A percentile compares a stretch with the other conserved stretches of the same genome.
Evolutionary conservation across 2,797 vertebrate species (phyloP).

Genomic region (Hypotaenidia okinawae): DNA sequence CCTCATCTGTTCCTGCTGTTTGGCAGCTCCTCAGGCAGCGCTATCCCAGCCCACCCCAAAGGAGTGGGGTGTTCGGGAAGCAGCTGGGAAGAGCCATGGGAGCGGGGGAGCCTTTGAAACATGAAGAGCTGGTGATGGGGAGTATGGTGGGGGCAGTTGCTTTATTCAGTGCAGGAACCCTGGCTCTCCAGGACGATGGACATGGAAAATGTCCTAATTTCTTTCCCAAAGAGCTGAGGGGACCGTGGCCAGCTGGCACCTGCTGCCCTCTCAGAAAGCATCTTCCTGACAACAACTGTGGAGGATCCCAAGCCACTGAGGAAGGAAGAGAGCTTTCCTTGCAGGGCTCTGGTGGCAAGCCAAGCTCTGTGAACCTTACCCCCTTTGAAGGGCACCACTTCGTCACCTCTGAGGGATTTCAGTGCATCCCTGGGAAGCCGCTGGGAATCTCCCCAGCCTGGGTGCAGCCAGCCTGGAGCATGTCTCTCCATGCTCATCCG

Average conservation of each 20-base stretch:
- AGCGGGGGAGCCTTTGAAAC: constrained; percentile 10
- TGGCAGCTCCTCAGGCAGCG: not conserved
- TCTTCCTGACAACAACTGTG: not conserved
- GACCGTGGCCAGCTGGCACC: not conserved
- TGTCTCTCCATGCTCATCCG: accelerated
- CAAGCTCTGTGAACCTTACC: not conserved
- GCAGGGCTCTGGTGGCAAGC: accelerated
- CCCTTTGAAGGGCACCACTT: not conserved
- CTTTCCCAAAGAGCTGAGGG: not conserved
- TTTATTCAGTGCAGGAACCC: not conserved
- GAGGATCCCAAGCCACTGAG: not conserved
- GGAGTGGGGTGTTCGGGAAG: not conserved
- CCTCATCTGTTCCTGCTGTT: not conserved
- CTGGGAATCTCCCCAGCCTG: not conserved
- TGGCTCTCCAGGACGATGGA: not conserved
- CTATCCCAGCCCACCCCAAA: not conserved
- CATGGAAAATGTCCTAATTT: not conserved
- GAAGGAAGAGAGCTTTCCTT: not conserved
- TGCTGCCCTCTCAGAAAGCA: not conserved
- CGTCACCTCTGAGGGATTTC: not conserved
- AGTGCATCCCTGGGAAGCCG: not conserved
- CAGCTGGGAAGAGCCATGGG: not conserved
- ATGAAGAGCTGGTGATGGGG: accelerated
- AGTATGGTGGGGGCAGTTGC: not conserved
- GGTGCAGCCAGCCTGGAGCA: not conserved